Percentiles rank a stretch among this genome's conserved stretches.
These are phyloP conservation scores for Netelia fuscicornis DNA, from an alignment of 2,888 invertebrate species.

Conservation along the genomic window DNA sequence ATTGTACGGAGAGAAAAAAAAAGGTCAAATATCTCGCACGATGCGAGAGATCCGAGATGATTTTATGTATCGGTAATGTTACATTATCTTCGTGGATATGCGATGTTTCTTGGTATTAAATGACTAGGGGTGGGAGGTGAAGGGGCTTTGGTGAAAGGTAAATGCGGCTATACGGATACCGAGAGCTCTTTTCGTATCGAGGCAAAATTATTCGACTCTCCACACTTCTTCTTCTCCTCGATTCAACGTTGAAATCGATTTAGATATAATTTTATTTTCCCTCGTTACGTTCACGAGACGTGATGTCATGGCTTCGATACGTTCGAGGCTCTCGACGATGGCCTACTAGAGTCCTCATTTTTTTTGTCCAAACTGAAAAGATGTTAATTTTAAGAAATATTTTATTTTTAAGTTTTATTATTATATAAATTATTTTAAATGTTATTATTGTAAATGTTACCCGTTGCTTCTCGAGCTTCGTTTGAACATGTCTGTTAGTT, in stretches of 20 bases:
- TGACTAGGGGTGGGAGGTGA: constrained; percentile 22
- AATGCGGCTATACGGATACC: constrained; percentile 53
- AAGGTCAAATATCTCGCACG: constrained; percentile 26
- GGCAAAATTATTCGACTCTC: constrained; percentile 54
- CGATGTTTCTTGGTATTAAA: constrained; percentile 8
- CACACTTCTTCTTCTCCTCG: constrained; percentile 34
- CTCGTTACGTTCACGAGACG: constrained; percentile 35
- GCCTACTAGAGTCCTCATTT: constrained; percentile 79
- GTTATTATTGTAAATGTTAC: constrained; percentile 65
- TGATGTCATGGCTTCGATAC: constrained; percentile 73
- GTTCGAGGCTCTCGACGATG: constrained; percentile 81
- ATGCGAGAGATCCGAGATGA: constrained; percentile 36
- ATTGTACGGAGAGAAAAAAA: background rate
- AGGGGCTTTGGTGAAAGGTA: constrained; percentile 55
- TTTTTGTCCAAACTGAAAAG: constrained; percentile 79
- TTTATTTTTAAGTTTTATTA: background rate
- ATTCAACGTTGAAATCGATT: constrained; percentile 47
- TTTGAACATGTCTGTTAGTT: constrained; percentile 93
- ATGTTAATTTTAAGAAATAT: constrained; percentile 28
- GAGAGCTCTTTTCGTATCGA: constrained; percentile 43
- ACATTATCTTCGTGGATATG: constrained; percentile 20
- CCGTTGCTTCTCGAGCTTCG: constrained; percentile 85
- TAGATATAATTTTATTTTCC: constrained; percentile 21
- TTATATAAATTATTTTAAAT: background rate
- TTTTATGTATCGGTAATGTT: constrained; percentile 39